Base-by-base conservation (phyloP, 2,113 vertebrate species). In the Puffinus mauretanicus region DNA sequence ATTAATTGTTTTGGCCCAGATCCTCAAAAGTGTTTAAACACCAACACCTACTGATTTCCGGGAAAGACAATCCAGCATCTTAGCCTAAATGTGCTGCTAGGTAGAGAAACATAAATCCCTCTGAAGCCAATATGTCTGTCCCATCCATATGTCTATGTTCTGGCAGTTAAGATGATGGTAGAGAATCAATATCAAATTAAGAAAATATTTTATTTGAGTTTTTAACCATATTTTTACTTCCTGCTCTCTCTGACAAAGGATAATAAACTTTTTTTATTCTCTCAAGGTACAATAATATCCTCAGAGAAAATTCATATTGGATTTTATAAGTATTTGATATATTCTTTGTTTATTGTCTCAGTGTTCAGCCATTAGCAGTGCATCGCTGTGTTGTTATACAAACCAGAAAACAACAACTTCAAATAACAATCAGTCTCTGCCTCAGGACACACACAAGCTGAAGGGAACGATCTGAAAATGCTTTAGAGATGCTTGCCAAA, bases 331-430 rank as follows among this genome's bases (percentile, higher is more conserved):
- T 76, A 66, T 92, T 88, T 92, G 29, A 11, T 58, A 67, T 77
- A 55, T 46, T 91, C 52, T 72, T 89, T 89, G 69, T 79, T 96
- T 96, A 91, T 79, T 87, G 17, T 55, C 57, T 71, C n/a, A 27
- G 52, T 36, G 12, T 86, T 94, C 72, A 96, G 51, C 77, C 60
- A 87, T 89, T 84, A 91, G 61, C 73, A 82, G 47, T 64, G 66
- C 88, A 95, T 85, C 6, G 9, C 49, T 79, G n/a, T 70, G 69
- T 19, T 79, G 70, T 93, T 82, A 72, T 5, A 95, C 52, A 82
- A 93, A 95, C 81, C 84, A 95, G 92, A 80, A 94, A 87, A 95
- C 66, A 88, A 42, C 58, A 76, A 49, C 61, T 61, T 84, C 93
- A 91, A 90, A 70, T 84, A 96, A 66, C 77, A 80, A 88, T 80